Percentiles rank a stretch among this genome's conserved stretches.
phyloP scores from a whole-genome alignment of 1,140 invertebrate genomes.

The Aporrectodea caliginosa region DNA sequence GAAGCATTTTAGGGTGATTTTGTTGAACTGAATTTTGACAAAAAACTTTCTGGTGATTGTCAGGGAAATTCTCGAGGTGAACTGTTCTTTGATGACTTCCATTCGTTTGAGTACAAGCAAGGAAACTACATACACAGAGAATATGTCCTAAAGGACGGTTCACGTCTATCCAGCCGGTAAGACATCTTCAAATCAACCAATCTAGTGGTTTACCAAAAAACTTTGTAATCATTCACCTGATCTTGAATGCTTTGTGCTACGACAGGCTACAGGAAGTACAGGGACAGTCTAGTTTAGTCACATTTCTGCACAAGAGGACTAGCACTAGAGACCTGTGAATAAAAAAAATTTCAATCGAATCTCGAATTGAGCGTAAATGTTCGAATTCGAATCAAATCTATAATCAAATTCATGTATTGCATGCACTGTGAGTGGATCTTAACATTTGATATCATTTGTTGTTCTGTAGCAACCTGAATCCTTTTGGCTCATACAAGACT shows the following conservation, averaged over 20 bases:
- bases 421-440: too few species aligned
- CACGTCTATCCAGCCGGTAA: constrained; percentile 58
- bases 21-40: not conserved
- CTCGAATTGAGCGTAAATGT: too few species aligned
- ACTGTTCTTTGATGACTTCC: constrained; percentile 88
- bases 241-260: not conserved
- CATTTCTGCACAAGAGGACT: too few species aligned
- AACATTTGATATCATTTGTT: too few species aligned
- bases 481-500: not conserved
- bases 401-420: too few species aligned
- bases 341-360: too few species aligned
- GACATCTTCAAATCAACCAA: too few species aligned
- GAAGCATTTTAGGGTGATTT: not conserved
- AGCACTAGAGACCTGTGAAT: too few species aligned
- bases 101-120: constrained; percentile 77
- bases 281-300: not conserved
- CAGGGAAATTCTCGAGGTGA: constrained; percentile 71
- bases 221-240: too few species aligned
- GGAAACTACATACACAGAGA: constrained; percentile 73
- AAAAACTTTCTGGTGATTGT: constrained; percentile 28
- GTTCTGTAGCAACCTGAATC: not conserved
- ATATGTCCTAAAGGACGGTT: constrained; percentile 27
- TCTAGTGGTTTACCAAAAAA: too few species aligned
- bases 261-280: constrained; percentile 5
- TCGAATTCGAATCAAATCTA: too few species aligned